Base-by-base conservation (phyloP, 2,113 vertebrate species). In the Numida meleagris region DNA sequence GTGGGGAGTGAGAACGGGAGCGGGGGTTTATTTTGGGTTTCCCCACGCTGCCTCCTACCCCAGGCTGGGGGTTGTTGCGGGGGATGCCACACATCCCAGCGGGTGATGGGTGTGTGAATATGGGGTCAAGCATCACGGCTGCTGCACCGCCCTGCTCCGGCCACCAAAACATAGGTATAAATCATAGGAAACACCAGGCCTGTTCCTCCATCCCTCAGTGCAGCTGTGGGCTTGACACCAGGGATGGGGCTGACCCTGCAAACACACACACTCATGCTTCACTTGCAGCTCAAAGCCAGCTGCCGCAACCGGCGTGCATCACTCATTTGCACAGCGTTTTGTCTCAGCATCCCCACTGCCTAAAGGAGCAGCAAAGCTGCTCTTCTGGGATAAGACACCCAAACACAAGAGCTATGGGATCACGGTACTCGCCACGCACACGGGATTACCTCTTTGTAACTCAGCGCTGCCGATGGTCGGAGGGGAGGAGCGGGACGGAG, bases 401-500 rank as follows among this genome's bases (percentile, higher is more conserved):
- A 7, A 65, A 4, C 13, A 23, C 15, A 21, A 74, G 46, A 43
- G 38, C 21, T 5, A 9, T 9, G 55, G 68, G 63, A 36, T 21
- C 34, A 21, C 2, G 2, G 61, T 46, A 31, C 46, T 33, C 43
- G 17, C 53, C 10, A 79, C 31, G 55, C 93, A 91, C 25, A 10
- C 10, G 48, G 31, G 85, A 91, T 96, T 99, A 99, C 99, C 99
- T 99, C 99, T 98, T 99, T 99, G 97, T 99, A 99, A 94, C 99
- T 98, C 96, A 99, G 98, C 0, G 99, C 99, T 29, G 99, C 99
- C 0, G 99, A 99, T 2, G 99, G 99, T 90, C 98, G 98, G 95
- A 99, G 99, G 3, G 99, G 99, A 48, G 99, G 99, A 20, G 99
- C 99, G 0, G 99, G 99, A 73, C 99, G 98, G 62, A 99, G 98